phyloP scores from a whole-genome alignment of 64 coral and sea anemone species.

The Anthopleura sola region DNA sequence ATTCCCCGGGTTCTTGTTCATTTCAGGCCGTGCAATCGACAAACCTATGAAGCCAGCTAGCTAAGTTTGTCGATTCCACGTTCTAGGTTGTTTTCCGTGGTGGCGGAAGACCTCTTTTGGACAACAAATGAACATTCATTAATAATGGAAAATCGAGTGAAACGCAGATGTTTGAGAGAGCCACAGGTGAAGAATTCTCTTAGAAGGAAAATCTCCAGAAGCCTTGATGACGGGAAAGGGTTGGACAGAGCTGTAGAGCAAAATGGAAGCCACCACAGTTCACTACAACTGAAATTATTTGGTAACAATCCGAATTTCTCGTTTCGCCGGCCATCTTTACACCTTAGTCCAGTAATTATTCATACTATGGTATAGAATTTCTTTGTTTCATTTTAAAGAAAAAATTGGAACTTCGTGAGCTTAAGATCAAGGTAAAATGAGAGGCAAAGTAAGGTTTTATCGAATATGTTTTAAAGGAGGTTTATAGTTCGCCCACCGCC shows the following conservation, averaged over 20 bases:
- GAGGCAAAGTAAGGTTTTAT: not conserved
- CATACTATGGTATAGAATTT: slow-evolving; percentile 58
- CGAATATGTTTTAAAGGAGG: not conserved
- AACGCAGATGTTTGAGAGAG: slow-evolving; percentile 74
- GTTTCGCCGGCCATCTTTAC: slow-evolving; percentile 41
- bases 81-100: not conserved
- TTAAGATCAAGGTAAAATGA: slow-evolving; percentile 10
- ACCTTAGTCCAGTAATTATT: slow-evolving; percentile 72
- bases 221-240: not conserved
- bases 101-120: slow-evolving; percentile 34
- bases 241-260: not conserved
- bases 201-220: slow-evolving; percentile 23
- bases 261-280: not conserved
- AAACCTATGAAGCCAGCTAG: not conserved
- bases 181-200: slow-evolving; percentile 54
- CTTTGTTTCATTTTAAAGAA: slow-evolving; percentile 63
- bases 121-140: slow-evolving; percentile 97
- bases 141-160: slow-evolving; percentile 83
- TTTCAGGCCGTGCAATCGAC: not conserved
- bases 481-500: slow-evolving; percentile 23
- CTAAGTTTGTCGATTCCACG: slow-evolving; percentile 32
- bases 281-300: not conserved
- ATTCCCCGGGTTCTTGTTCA: not conserved
- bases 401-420: slow-evolving; percentile 36
- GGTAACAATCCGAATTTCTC: slow-evolving; percentile 42